phyloP scores from a whole-genome alignment of 2,797 vertebrate species.

The Eulemur rubriventer region DNA sequence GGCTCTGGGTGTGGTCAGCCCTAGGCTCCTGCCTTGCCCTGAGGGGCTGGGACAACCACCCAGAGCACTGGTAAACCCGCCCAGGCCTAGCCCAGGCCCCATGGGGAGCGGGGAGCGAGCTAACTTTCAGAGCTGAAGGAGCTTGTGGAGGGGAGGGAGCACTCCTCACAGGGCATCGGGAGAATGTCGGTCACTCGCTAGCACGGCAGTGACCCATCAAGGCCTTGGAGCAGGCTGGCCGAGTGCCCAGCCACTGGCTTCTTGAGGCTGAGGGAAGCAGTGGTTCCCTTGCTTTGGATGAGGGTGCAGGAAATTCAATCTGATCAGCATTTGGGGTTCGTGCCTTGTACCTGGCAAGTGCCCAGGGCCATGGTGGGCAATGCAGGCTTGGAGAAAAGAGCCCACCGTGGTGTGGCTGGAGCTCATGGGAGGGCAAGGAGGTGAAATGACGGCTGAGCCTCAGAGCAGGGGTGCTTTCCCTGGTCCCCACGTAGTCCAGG shows the following conservation, averaged over 20 bases:
- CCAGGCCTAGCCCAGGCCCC: no score
- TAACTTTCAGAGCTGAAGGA: neutral
- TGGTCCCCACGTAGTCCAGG: neutral
- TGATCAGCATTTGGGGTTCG: accelerated
- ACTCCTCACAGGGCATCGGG: accelerated
- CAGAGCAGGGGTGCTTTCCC: accelerated
- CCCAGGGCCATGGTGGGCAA: neutral
- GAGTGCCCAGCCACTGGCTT: neutral
- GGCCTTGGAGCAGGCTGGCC: accelerated
- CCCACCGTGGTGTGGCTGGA: accelerated
- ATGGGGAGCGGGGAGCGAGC: neutral
- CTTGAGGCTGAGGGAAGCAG: neutral
- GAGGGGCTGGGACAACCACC: neutral
- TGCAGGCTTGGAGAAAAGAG: neutral
- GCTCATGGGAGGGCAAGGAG: neutral
- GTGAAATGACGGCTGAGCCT: neutral
- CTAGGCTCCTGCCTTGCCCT: neutral
- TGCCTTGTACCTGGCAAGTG: neutral
- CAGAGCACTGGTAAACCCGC: neutral
- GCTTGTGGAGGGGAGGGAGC: neutral
- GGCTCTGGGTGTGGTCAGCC: neutral
- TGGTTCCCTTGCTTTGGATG: neutral
- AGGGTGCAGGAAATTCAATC: neutral
- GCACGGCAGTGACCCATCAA: neutral
- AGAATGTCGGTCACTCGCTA: neutral